These are phyloP conservation scores for Eledona agricola DNA, from an alignment of 2,888 invertebrate genomes.

Conservation along the genomic window DNA sequence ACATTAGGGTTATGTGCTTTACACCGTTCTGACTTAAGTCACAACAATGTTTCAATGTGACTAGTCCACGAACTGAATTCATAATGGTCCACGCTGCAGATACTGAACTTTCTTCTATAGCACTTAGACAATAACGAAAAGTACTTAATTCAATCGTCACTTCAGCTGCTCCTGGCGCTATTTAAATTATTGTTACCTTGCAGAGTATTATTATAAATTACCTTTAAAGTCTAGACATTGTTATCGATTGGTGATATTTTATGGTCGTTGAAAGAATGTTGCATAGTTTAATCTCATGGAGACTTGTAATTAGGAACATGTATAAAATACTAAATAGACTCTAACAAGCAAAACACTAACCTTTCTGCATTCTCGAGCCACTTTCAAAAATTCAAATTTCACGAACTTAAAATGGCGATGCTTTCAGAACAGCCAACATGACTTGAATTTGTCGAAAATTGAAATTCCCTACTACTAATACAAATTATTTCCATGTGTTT, in stretches of 20 bases:
- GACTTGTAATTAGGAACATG: constrained; percentile 13
- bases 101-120: constrained; percentile 20
- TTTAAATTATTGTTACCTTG: constrained; percentile 29
- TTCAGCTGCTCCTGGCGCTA: constrained; percentile 8
- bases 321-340: constrained; percentile 20
- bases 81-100: too few relatives aligned
- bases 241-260: constrained; percentile 33
- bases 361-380: not conserved
- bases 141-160: constrained; percentile 11
- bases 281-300: constrained; percentile 23
- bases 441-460: too few relatives aligned
- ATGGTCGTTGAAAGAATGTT: constrained; percentile 27
- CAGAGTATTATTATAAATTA: constrained; percentile 31
- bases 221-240: constrained; percentile 30
- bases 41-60: too few relatives aligned
- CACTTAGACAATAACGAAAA: constrained; percentile 28
- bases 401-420: not conserved
- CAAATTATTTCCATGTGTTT: too few relatives aligned
- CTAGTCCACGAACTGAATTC: too few relatives aligned
- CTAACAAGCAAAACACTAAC: not conserved
- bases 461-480: too few relatives aligned
- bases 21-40: too few relatives aligned
- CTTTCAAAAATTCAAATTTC: not conserved
- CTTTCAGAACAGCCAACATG: too few relatives aligned
- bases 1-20: too few relatives aligned